Conservation (phyloP, 1,140 invertebrate species). For the Drosophila tristis region DNA sequence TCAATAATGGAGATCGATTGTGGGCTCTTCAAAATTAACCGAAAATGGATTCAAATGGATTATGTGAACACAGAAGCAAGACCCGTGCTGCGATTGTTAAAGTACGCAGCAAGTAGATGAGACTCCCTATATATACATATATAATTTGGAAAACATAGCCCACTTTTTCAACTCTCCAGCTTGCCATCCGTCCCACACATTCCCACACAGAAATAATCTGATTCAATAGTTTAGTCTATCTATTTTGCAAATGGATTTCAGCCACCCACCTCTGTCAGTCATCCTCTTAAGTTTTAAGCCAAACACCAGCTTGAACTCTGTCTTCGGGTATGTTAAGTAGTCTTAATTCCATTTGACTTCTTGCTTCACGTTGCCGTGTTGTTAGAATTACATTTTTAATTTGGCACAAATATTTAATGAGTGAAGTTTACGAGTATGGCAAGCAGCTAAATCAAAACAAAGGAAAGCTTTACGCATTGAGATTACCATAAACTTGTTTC, state of each 20-base stretch:
- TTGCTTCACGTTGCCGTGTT: conserved; percentile 13
- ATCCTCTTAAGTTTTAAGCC: conserved; percentile 5
- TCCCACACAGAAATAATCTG: too few relatives aligned
- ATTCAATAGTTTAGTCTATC: too few relatives aligned
- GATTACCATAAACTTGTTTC: conserved; percentile 74
- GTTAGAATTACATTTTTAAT: conserved; percentile 67
- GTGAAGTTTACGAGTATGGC: conserved; percentile 45
- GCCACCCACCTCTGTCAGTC: too few relatives aligned
- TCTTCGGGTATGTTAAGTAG: not conserved
- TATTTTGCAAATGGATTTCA: too few relatives aligned
- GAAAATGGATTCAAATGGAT: conserved; percentile 60
- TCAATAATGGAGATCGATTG: conserved; percentile 80
- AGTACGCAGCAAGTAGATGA: too few relatives aligned
- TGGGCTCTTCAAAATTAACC: conserved; percentile 59
- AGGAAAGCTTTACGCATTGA: conserved; percentile 63
- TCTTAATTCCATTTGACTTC: not conserved
- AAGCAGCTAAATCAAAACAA: conserved; percentile 52
- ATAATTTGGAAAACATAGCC: too few relatives aligned
- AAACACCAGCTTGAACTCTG: conserved; percentile 1
- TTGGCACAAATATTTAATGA: conserved; percentile 73
- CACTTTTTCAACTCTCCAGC: too few relatives aligned
- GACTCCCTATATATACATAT: too few relatives aligned
- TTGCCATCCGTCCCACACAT: too few relatives aligned
- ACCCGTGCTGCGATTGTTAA: not conserved
- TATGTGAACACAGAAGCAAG: conserved; percentile 10